These are phyloP conservation scores for Echinometra lucunter DNA, from an alignment of 53 echinoderm and acorn worm genomes.

Conservation along the genomic window DNA sequence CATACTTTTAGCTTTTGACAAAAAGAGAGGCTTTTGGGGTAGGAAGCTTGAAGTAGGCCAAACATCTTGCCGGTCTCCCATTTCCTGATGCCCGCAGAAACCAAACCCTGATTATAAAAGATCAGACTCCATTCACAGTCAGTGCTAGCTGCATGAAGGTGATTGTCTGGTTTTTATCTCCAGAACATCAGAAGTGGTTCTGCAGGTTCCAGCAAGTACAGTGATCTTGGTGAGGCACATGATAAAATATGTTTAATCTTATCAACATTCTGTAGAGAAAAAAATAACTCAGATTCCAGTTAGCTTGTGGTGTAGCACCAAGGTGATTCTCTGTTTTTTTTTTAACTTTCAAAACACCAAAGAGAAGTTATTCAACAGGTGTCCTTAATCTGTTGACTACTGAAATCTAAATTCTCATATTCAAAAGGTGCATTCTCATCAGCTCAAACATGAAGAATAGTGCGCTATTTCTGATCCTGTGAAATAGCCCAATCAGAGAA, in stretches of 20 bases:
- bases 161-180: not conserved
- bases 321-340: not conserved
- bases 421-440: too few relatives aligned
- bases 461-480: too few relatives aligned
- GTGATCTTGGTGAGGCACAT: not conserved
- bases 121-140: conserved; percentile 22
- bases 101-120: conserved; percentile 38
- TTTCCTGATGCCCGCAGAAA: conserved; percentile 36
- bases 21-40: not conserved
- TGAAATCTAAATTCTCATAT: too few relatives aligned
- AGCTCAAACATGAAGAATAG: too few relatives aligned
- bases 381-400: not conserved
- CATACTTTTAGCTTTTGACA: not conserved
- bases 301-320: not conserved
- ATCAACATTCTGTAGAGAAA: not conserved
- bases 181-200: not conserved
- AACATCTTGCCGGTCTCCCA: not conserved
- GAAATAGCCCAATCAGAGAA: too few relatives aligned
- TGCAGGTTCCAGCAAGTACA: not conserved
- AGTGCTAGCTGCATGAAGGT: not conserved
- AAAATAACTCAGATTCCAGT: not conserved
- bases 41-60: conserved; percentile 28
- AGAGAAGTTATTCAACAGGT: not conserved
- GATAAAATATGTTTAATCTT: not conserved
- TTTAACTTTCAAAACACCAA: not conserved